Evolutionary conservation across 2,888 invertebrate genomes (phyloP), one percentile per base, ranked within the genome.

Genomic region (Hemithea aestivaria): DNA sequence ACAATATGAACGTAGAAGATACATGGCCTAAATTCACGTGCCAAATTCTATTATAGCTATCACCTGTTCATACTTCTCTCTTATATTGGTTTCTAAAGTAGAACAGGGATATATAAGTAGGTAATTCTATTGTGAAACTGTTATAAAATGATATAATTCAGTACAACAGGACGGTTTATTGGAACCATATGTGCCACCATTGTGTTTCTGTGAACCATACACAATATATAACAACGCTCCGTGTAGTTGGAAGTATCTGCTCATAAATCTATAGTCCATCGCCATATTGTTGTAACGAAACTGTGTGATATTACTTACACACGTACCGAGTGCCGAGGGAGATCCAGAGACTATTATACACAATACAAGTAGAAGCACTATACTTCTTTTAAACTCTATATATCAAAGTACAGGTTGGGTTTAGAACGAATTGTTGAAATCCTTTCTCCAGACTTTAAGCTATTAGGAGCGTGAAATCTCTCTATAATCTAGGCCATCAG

Each of bases 231-330:
- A 5, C 16, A 16, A 2, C 16, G 26, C 28, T 22, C 24, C 34
- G 40, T 32, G 44, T 42, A 45, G 46, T 39, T 33, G 44, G 34
- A 45, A 44, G 42, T 48, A 50, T 46, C 45, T 50, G 43, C 42
- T 43, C 50, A 40, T 48, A 50, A 53, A 53, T 53, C 53, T 50
- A 42, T 46, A 4, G 16, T 16, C 16, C 44, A 37, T 38, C 30
- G 34, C 41, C 38, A 48, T 48, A 47, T 51, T 51, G 51, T 46
- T 45, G 36, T 27, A 30, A 9, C 22, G 8, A n/a, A n/a, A n/a
- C n/a, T 20, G 31, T 27, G 21, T 20, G 10, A 12, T 26, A 34
- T 27, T 28, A 41, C 20, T n/a, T n/a, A n/a, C n/a, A n/a, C n/a
- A n/a, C n/a, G n/a, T n/a, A n/a, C n/a, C n/a, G n/a, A n/a, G n/a